phyloP scores from a whole-genome alignment of 2,888 invertebrate genomes.

The Beris morrisii region DNA sequence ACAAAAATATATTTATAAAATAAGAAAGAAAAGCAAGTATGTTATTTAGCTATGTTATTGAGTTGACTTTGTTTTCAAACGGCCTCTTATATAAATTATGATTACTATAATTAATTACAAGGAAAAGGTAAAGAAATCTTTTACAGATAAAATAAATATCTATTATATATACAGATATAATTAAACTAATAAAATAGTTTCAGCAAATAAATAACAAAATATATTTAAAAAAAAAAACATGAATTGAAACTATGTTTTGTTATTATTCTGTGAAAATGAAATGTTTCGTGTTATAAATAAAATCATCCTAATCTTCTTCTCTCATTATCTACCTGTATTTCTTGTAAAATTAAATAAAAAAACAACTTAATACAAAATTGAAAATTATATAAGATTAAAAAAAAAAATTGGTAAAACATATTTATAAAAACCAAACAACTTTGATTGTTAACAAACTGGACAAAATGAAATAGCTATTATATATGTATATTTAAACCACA shows the following conservation, averaged over 20 bases:
- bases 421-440: no score
- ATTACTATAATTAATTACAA: no score
- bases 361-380: conserved; percentile 17
- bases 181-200: no score
- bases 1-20: neutral
- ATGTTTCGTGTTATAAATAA: conserved; percentile 25
- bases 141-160: no score
- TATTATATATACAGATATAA: no score
- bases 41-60: conserved; percentile 5
- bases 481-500: no score
- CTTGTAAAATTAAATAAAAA: conserved; percentile 36
- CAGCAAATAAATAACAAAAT: no score
- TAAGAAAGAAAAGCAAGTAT: neutral
- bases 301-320: conserved; percentile 33
- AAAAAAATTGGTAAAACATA: no score
- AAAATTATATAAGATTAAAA: conserved; percentile 5
- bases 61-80: conserved; percentile 4
- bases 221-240: neutral
- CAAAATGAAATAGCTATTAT: no score
- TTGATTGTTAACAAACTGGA: no score
- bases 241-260: conserved; percentile 25
- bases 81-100: conserved; percentile 7
- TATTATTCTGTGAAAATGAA: conserved; percentile 26
- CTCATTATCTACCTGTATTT: conserved; percentile 39
- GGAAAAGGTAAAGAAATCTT: no score